Base-by-base conservation (phyloP, 2,888 invertebrate genomes). In the Melipona beecheii region DNA sequence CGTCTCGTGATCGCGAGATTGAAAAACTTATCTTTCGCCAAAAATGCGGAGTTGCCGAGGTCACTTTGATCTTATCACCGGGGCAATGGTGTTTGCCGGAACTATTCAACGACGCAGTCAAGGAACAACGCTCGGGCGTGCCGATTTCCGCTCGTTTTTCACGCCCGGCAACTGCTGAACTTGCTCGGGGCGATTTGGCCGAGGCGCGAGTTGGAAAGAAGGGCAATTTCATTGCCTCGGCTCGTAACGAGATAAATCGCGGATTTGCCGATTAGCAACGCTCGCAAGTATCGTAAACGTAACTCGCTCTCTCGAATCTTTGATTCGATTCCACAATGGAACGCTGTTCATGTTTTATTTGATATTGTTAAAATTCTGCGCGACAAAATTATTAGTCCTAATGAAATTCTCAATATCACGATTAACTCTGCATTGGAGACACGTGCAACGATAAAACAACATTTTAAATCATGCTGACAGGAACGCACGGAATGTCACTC, bases 71-170 rank as follows among this genome's bases (percentile, higher is more conserved):
- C 15, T 69, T n/a, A 54, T 70, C 36, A 15, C 31, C 9, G 2
- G 6, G 13, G 1, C 13, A 58, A 56, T n/a, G n/a, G 3, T 9
- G 54, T 27, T 27, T 15, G 1, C 43, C 9, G 13, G 13, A n/a
- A 0, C n/a, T 56, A 9, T 60, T 60, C 60, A 60, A 60, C 60
- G 60, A 17, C 27, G 15, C 62, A 31, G 56, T 70, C 54, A 36
- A 36, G 69, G 31, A 36, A 17, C 36, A 31, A n/a, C 9, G n/a
- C 54, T 36, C 2, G 54, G 6, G 21, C 21, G 9, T 52, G 4
- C 21, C 52, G 52, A 52, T 52, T 68, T 21, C 17, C 19, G 21
- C 27, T 52, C 68, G 68, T 68, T 68, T 68, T 50, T 68, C 68
- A 21, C 27, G 27, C 19, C 4, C 13, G 19, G 21, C 27, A 21